These are phyloP conservation scores for Taxidea taxus DNA, from an alignment of 2,113 vertebrate genomes.

Conservation along the genomic window DNA sequence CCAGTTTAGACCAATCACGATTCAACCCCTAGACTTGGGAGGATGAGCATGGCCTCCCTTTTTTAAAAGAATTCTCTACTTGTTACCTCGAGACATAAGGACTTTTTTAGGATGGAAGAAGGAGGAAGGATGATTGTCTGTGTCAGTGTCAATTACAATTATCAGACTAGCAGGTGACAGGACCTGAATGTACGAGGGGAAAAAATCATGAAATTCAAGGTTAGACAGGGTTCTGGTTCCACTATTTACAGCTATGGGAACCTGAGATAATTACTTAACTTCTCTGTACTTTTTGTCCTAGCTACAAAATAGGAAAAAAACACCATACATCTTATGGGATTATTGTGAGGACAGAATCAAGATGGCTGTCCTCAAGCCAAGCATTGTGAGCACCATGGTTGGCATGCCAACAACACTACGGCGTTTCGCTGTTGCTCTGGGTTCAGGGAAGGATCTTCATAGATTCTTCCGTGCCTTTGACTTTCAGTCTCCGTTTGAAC, in stretches of 20 bases:
- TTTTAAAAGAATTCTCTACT: neutral
- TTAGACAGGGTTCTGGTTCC: neutral
- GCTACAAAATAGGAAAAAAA: neutral
- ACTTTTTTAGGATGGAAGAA: neutral
- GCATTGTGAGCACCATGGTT: rapidly evolving
- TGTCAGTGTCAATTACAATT: neutral
- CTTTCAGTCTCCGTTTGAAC: neutral
- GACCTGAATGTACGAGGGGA: neutral
- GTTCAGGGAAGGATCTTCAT: neutral
- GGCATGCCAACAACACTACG: neutral
- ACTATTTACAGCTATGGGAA: neutral
- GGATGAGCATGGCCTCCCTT: neutral
- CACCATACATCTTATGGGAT: neutral
- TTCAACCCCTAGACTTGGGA: neutral
- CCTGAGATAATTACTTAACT: neutral
- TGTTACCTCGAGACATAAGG: neutral
- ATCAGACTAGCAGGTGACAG: neutral
- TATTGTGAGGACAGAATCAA: no score
- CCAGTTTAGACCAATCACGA: neutral
- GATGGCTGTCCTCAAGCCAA: no score
- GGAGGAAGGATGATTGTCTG: neutral
- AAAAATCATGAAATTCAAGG: neutral
- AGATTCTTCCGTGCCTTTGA: neutral
- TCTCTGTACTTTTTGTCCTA: neutral
- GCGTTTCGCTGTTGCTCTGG: neutral